These are phyloP conservation scores for Helicoverpa zea DNA, from an alignment of 1,140 invertebrate species.

Conservation along the genomic window DNA sequence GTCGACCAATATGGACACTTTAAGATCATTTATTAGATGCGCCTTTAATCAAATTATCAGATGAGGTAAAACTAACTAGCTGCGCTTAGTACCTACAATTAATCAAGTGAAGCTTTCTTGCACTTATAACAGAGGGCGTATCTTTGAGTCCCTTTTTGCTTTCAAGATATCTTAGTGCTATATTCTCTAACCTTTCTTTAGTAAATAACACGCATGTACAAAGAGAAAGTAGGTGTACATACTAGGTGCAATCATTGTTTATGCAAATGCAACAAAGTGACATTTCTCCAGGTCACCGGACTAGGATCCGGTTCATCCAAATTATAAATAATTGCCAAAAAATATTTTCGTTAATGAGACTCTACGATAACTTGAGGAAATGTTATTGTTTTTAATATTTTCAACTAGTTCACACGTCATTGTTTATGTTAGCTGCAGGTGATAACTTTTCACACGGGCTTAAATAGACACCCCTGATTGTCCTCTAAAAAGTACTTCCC, in stretches of 20 bases:
- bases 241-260: background rate
- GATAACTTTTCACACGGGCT: background rate
- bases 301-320: background rate
- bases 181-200: too few species aligned
- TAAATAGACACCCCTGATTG: background rate
- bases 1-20: background rate
- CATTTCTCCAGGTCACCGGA: constrained; percentile 1
- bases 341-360: constrained; percentile 33
- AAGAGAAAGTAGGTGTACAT: background rate
- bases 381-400: background rate
- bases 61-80: too few species aligned
- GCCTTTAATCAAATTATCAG: too few species aligned
- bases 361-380: background rate
- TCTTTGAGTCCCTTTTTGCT: too few species aligned
- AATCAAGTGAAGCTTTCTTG: too few species aligned
- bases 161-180: too few species aligned
- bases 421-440: background rate
- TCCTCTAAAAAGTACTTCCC: background rate
- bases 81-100: too few species aligned
- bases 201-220: background rate
- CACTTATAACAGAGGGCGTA: too few species aligned
- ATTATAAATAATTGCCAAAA: constrained; percentile 2
- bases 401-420: background rate
- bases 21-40: too few species aligned
- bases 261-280: constrained; percentile 12